Percentiles rank a stretch among this genome's conserved stretches.
Evolutionary conservation across 64 coral and sea anemone species (phyloP).

Genomic region (Montipora capricornis): DNA sequence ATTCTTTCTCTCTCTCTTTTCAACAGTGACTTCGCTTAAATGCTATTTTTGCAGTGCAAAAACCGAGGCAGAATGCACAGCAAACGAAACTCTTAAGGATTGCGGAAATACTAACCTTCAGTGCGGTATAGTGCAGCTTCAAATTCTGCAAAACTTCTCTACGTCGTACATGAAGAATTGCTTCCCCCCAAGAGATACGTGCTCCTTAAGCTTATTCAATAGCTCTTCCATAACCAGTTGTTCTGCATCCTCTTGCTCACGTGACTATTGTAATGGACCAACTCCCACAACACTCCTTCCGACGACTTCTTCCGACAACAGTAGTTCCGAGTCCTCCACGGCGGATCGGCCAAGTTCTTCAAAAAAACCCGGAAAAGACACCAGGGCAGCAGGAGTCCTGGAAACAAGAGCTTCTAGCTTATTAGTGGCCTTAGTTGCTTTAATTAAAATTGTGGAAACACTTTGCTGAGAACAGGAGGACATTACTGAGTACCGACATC

Average conservation of each 20-base stretch:
- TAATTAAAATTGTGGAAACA: not conserved
- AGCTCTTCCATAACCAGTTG: not conserved
- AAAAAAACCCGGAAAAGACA: not conserved
- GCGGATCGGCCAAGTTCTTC: not conserved
- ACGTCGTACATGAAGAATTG: not conserved
- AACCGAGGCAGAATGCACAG: not conserved
- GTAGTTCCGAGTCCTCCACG: not conserved
- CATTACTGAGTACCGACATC: not conserved
- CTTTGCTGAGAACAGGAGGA: not conserved
- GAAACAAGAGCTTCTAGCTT: not conserved
- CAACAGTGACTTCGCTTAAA: not conserved
- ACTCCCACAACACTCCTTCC: not conserved
- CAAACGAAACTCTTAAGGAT: not conserved
- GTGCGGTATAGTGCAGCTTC: not conserved
- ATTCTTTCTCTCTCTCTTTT: not conserved
- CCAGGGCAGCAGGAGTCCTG: not conserved
- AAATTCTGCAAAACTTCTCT: not conserved
- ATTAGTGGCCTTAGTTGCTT: not conserved
- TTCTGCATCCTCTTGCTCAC: not conserved
- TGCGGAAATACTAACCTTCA: not conserved
- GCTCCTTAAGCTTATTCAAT: not conserved
- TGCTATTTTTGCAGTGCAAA: not conserved
- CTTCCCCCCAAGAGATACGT: not conserved
- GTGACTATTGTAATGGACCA: conserved; percentile 34
- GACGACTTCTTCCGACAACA: not conserved